Conservation (phyloP, 2,113 vertebrate species). For the Origma solitaria region DNA sequence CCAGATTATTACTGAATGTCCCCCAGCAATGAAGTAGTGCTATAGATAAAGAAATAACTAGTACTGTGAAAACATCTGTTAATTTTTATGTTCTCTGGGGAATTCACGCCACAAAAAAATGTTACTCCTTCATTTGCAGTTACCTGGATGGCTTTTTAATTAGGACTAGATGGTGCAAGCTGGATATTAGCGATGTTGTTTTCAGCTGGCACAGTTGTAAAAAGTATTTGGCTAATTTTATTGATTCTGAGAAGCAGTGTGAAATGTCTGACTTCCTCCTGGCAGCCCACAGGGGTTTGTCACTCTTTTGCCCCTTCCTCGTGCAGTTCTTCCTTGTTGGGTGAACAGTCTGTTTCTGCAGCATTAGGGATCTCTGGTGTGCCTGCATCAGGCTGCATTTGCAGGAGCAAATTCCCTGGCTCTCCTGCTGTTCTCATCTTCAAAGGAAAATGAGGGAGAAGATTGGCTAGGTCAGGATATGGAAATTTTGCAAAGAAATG, state of each 20-base stretch:
- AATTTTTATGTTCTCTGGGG: background rate
- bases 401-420: background rate
- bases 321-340: background rate
- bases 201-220: background rate
- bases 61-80: constrained; percentile 6
- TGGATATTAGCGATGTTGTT: background rate
- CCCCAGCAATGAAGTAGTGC: background rate
- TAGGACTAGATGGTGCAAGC: background rate
- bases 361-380: background rate
- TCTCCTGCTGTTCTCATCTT: background rate
- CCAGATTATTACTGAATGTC: constrained; percentile 37
- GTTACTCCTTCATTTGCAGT: background rate
- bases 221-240: background rate
- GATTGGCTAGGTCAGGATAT: background rate
- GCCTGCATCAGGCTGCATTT: background rate
- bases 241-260: background rate
- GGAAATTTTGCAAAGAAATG: background rate
- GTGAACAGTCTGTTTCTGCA: background rate
- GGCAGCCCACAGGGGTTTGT: background rate
- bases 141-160: constrained; percentile 10
- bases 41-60: background rate
- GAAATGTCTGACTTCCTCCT: background rate
- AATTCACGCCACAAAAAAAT: background rate
- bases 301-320: background rate
- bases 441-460: background rate